phyloP scores from a whole-genome alignment of 2,113 vertebrate species.

The Ovis aries region DNA sequence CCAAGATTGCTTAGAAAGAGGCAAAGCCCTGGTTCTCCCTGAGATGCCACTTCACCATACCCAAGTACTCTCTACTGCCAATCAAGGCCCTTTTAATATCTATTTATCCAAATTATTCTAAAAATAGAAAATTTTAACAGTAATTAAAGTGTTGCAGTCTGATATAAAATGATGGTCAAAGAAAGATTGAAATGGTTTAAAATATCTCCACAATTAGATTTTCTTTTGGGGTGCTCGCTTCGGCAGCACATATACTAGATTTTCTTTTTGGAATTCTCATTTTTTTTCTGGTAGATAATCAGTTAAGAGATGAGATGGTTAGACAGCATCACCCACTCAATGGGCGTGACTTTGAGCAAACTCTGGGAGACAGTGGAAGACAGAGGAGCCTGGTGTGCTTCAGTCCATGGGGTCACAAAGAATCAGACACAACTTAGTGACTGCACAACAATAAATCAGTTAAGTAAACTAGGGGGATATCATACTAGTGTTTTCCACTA shows the following conservation, averaged over 20 bases:
- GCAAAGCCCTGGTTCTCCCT: background rate
- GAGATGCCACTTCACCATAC: background rate
- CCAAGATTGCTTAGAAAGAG: background rate
- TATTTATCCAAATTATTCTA: background rate
- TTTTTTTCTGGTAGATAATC: background rate
- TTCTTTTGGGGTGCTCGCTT: background rate
- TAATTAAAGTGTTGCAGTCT: background rate
- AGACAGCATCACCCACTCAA: background rate
- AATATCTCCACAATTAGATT: background rate
- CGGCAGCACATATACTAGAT: background rate
- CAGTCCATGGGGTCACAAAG: background rate
- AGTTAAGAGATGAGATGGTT: background rate
- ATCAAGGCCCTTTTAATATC: background rate
- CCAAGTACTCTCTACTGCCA: background rate
- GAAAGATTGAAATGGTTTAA: background rate
- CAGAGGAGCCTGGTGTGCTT: background rate
- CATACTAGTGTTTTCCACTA: background rate
- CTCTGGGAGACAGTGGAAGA: background rate
- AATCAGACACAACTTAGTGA: background rate
- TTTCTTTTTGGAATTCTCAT: background rate
- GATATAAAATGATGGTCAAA: background rate
- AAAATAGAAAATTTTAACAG: background rate
- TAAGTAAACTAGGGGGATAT: background rate
- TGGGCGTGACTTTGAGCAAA: background rate
- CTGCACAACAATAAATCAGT: background rate